Evolutionary conservation across 2,113 vertebrate species (phyloP), one percentile per base, ranked within the genome.

Genomic region (Carettochelys insculpta): DNA sequence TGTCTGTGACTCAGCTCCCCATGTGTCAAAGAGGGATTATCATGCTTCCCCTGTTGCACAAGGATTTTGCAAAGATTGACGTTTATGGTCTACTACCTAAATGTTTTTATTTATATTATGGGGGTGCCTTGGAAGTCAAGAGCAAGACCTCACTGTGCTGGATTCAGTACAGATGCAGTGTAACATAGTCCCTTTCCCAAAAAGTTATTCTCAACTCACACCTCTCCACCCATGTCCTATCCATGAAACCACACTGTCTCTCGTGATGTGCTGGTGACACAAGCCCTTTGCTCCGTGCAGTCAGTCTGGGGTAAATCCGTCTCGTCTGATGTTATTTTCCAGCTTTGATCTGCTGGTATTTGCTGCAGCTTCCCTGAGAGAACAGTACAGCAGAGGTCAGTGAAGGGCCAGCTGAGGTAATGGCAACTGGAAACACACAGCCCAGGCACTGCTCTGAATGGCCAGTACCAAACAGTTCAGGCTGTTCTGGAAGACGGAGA

Each of bases 21-120:
- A 0, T 1, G 38, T 52, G 50, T 77, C 61, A 58, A 0, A 25
- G 87, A 73, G 53, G 22, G 41, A 13, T 45, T 43, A 7, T 25
- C 38, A 8, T 6, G 71, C 41, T 75, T 75, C 12, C n/a, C 34
- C 11, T 71, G 54, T 51, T 34, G 41, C 11, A 0, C 4, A 6
- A 47, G 41, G 51, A 29, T 76, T 81, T 47, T 77, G 56, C 41
- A 45, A 45, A 75, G 41, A 45, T 75, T 75, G 43, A 25, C 45
- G 43, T 45, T 75, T 45, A 38, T 13, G 11, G 25, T 12, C 13
- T 45, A 27, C 24, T 29, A 43, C 6, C 41, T 45, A 45, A 24
- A 25, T 27, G 48, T 45, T 27, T 11, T 4, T 0, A 4, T 38
- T 1, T 2, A 0, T 2, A 0, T 3, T 38, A 24, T 8, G 82